Percentiles rank a stretch among this genome's conserved stretches.
phyloP scores from a whole-genome alignment of 2,113 vertebrate species.

The Otus sunia region DNA sequence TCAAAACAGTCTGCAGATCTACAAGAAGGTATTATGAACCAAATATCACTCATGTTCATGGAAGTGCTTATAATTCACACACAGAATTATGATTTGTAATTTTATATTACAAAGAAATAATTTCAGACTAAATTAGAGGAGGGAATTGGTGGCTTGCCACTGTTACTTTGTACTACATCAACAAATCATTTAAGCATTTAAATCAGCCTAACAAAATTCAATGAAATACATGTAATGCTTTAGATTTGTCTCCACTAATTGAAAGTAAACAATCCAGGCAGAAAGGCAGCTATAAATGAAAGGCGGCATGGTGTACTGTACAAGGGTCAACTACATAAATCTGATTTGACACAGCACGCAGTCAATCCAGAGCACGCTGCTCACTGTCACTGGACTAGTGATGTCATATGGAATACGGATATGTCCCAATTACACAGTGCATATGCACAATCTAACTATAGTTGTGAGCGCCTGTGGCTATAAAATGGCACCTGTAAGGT shows the following conservation, averaged over 20 bases:
- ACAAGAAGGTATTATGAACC: not conserved
- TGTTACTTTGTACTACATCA: not conserved
- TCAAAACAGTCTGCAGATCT: not conserved
- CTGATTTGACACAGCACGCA: not conserved
- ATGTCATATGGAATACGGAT: accelerated
- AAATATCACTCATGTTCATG: not conserved
- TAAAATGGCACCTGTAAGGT: not conserved
- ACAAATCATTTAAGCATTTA: not conserved
- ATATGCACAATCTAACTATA: not conserved
- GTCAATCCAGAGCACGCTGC: not conserved
- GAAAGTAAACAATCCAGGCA: not conserved
- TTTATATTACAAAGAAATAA: not conserved
- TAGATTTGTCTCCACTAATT: not conserved
- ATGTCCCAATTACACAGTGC: not conserved
- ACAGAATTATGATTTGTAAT: not conserved
- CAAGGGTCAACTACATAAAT: not conserved
- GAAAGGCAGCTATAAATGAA: constrained; percentile 8
- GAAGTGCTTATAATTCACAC: not conserved
- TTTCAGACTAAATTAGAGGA: not conserved
- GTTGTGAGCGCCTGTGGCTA: not conserved
- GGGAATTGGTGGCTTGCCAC: not conserved
- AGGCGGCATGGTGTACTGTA: not conserved
- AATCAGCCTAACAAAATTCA: not conserved
- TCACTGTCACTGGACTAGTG: not conserved
- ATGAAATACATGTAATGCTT: not conserved